Evolutionary conservation across 2,113 vertebrate genomes (phyloP), one percentile per base, ranked within the genome.

Genomic region (Saccopteryx bilineata): DNA sequence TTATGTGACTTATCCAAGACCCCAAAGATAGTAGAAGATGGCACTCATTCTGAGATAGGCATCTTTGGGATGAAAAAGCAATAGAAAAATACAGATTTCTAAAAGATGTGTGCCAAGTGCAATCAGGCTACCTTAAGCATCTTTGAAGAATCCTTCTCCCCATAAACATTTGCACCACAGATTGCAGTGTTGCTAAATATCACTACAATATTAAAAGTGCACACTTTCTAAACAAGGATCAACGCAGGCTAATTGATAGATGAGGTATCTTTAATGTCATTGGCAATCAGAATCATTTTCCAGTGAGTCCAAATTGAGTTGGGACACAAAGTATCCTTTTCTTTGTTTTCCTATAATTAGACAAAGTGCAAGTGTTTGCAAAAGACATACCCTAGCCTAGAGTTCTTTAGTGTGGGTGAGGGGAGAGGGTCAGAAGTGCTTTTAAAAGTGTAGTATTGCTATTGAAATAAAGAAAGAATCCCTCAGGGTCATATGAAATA

Each of bases 161-260:
- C n/a, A 75, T 85, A 88, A 96, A 96, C 33, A 95, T n/a, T 76
- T 56, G 93, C 17, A 78, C 21, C 10, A 80, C 46, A 87, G 52
- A 95, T 69, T 87, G 56, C 63, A 93, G 71, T 91, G 81, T 83
- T 89, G 39, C 28, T 94, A 95, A 96, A 93, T 86, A 89, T 91
- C 78, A 94, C 24, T 79, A 89, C 23, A 69, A 96, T 91, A 89
- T 95, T 89, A 87, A 96, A 96, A 56, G 18, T 76, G 31, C 3
- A 13, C 91, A 61, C 79, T 96, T 96, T 94, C 80, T 80, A 94
- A 96, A 71, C 74, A 58, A 89, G 58, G 26, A 95, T 69, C 21
- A 89, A 65, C 83, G 82, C 63, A 76, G 21, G 56, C 28, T 89
- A 87, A 88, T 48, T 76, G 63, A 94, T 69, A 89, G 21, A 94